Evolutionary conservation across 1,140 invertebrate species (phyloP), one percentile per base, ranked within the genome.

Genomic region (Drosophila pandora): DNA sequence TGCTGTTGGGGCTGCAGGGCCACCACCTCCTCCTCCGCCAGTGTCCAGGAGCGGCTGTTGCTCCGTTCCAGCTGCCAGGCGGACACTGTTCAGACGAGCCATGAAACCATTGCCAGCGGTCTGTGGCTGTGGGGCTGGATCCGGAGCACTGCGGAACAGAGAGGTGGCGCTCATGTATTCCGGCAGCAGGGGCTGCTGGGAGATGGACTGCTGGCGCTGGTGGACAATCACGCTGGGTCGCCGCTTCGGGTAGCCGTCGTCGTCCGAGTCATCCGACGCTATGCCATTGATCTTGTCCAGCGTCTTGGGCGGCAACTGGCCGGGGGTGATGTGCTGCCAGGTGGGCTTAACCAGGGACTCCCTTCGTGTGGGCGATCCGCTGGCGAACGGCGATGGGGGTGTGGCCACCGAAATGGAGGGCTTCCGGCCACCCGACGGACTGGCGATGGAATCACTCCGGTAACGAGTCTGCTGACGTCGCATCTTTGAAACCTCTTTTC

Each of bases 311-410:
- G 88, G 87, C 62, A 91, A 30, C 47, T 92, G 90, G 13, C 91
- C 91, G 0, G 91, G 91, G 0, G 81, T 89, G 9, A 91, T 91
- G 41, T 92, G 84, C 73, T 92, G 91, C 91, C 91, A 92, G 9
- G 91, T 92, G 32, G 91, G 91, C 56, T 92, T 91, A 9, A 91
- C 90, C 62, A 92, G 52, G 2, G 91, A 92, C 25, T 91, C 91
- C 9, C 90, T 82, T 0, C 90, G 80, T 5, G 73, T 77, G 6
- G 83, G 68, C 30, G 90, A 82, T 3, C 74, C 81, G 22, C 34
- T 79, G 50, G 63, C 48, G 23, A 65, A 17, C 8, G 80, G 70
- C 12, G 89, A 79, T 2, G 71, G 69, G 10, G 52, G 32, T 8
- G 17, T 69, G 17, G 70, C 57, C 9, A 67, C 45, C 45, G 74